Conservation (phyloP, 2,797 vertebrate genomes). For the Coranthus polyacanthus region DNA sequence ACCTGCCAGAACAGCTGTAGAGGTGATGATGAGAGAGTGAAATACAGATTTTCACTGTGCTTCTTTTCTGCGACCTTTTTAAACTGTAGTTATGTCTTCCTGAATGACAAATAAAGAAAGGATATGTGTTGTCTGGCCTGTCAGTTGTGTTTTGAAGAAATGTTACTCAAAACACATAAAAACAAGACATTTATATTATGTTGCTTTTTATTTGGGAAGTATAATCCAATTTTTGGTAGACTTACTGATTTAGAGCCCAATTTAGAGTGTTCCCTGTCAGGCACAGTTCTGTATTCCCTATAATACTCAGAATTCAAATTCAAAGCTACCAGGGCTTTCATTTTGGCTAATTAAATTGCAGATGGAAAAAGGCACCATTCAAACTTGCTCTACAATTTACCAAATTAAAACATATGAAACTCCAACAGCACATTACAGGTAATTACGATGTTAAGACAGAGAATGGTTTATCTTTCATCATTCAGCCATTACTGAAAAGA, state of each 20-base stretch:
- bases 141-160: constrained; percentile 1
- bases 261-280: constrained; percentile 11
- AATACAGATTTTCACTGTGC: constrained; percentile 26
- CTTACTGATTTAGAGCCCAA: neutral
- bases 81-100: neutral
- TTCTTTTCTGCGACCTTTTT: constrained; percentile 7
- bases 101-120: neutral
- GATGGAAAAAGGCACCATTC: constrained; percentile 9
- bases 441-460: constrained; percentile 15
- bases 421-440: constrained; percentile 20
- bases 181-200: neutral
- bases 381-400: constrained; percentile 23
- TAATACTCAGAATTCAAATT: constrained; percentile 21
- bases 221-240: constrained; percentile 25
- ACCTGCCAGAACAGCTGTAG: constrained; percentile 22
- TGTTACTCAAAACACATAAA: neutral
- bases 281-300: constrained; percentile 12
- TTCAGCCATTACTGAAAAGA: constrained; percentile 17
- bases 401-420: constrained; percentile 8
- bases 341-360: constrained; percentile 26
- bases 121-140: neutral
- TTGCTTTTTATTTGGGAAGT: neutral
- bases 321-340: neutral
- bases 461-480: constrained; percentile 1
- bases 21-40: constrained; percentile 65